Evolutionary conservation across 2,797 vertebrate genomes (phyloP), one percentile per base, ranked within the genome.

Genomic region (Hyperoplus immaculatus): DNA sequence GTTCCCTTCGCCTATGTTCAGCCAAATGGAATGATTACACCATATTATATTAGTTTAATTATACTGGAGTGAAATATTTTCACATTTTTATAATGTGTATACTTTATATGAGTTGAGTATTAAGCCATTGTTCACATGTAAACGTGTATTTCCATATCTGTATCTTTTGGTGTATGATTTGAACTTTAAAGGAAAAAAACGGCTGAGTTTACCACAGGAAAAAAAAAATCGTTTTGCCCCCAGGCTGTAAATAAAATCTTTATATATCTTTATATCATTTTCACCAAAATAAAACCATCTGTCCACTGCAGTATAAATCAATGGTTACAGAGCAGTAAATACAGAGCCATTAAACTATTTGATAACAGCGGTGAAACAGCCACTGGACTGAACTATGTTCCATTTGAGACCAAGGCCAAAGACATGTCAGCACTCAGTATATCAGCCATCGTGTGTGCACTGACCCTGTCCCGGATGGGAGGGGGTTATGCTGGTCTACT

Each of bases 401-500:
- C 12, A 41, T 21, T 21, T 51, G 9, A 69, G 69, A 64, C 36
- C 36, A 47, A 69, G 39, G 29, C 47, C 14, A 54, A 29, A 18
- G 63, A 62, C 59, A 58, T 16, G 16, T 29, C 41, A 66, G 41
- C 16, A 14, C 21, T 39, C 47, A 45, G 39, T 51, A 14, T 21
- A 47, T 41, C 8, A 10, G 2, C 3, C 8, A 3, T 36, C 38
- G 12, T 58, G 5, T 39, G 29, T 39, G 38, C 16, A 13, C 69
- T 76, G 18, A 69, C 81, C 72, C 51, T 38, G 21, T 68, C 46
- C 42, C n/a, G 49, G 49, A 29, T 6, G 3, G 41, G 39, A 9
- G 29, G 36, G 55, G 66, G 4, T 49, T 0, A 1, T 85, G 85
- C 47, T 91, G 71, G 13, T 92, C 79, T 39, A 96, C 93, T 0